phyloP scores from a whole-genome alignment of 2,113 vertebrate species.

The Numida meleagris region DNA sequence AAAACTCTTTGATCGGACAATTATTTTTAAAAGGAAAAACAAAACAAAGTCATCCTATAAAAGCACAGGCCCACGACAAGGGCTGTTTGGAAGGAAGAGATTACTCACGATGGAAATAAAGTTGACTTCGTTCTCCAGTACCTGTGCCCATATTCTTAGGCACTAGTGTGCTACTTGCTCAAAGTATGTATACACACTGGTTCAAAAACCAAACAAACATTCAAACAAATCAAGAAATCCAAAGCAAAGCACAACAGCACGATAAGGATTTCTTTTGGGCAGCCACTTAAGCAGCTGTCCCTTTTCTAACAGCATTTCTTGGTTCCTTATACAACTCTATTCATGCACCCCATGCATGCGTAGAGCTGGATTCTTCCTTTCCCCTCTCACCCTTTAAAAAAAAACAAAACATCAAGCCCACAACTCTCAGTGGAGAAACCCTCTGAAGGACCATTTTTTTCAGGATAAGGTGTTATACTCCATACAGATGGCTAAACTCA shows the following conservation, averaged over 20 bases:
- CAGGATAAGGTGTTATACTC: neutral
- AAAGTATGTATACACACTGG: neutral
- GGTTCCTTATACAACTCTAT: neutral
- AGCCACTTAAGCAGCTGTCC: neutral
- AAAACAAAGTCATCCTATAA: constrained; percentile 4
- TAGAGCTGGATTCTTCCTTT: neutral
- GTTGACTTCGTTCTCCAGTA: neutral
- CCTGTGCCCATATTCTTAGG: neutral
- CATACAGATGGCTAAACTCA: neutral
- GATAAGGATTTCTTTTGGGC: neutral
- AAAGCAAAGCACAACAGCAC: neutral
- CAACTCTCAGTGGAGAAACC: neutral
- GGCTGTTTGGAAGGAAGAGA: neutral
- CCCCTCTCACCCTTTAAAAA: neutral
- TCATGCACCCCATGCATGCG: neutral
- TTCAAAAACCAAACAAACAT: neutral
- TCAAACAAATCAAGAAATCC: no score
- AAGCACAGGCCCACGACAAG: neutral
- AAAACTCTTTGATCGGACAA: constrained; percentile 42
- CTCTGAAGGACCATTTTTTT: neutral
- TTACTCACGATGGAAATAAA: neutral
- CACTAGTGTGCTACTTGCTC: neutral
- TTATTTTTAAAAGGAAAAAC: constrained; percentile 53
- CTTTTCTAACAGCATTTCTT: neutral
- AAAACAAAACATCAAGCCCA: neutral